Evolutionary conservation across 2,113 vertebrate genomes (phyloP).

Genomic region (Pachycephala philippinensis): DNA sequence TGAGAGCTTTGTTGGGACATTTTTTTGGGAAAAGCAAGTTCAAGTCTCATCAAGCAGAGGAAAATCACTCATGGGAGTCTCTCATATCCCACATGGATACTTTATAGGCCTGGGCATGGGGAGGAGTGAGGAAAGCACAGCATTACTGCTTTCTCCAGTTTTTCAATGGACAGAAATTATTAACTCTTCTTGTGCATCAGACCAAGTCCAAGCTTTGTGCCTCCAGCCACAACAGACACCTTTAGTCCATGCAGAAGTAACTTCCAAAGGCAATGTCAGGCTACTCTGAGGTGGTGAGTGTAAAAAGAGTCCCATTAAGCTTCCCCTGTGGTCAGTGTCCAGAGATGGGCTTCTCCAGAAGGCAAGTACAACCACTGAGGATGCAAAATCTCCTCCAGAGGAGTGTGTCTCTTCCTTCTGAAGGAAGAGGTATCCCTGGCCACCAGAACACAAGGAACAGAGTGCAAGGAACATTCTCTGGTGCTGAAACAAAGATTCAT

Average conservation of each 20-base stretch:
- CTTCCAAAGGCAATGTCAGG: neutral
- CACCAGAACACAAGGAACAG: neutral
- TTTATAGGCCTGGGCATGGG: neutral
- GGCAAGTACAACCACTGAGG: neutral
- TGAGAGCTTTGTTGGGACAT: neutral
- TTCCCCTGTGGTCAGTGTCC: neutral
- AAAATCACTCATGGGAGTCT: conserved; percentile 10
- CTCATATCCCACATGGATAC: neutral
- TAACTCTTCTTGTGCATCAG: neutral
- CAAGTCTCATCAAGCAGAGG: conserved; percentile 40
- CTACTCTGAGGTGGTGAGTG: neutral
- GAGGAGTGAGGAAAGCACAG: neutral
- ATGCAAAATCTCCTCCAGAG: neutral
- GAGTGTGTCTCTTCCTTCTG: neutral
- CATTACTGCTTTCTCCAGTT: neutral
- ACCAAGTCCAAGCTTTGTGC: neutral
- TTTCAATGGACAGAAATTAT: neutral
- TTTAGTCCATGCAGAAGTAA: neutral
- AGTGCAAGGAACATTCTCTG: neutral
- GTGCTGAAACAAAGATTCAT: neutral
- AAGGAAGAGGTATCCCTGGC: neutral
- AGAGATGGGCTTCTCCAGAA: neutral
- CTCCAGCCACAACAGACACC: neutral
- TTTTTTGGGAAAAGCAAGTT: conserved; percentile 27
- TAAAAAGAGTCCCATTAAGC: neutral